phyloP scores from a whole-genome alignment of 2,113 vertebrate species.

The Lasiurus cinereus region DNA sequence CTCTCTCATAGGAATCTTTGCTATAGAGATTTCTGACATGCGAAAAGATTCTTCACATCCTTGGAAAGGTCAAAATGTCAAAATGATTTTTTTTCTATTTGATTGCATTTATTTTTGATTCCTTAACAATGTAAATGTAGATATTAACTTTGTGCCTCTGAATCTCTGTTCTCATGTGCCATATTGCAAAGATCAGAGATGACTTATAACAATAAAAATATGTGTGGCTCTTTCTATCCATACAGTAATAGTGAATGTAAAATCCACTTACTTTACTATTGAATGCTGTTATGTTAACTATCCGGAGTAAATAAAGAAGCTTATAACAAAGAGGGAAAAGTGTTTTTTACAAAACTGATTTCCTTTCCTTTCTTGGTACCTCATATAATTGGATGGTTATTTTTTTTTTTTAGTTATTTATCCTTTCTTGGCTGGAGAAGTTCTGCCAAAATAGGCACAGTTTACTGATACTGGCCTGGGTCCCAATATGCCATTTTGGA shows the following conservation, averaged over 20 bases:
- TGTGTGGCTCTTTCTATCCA: slow-evolving; percentile 63
- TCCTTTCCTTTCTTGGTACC: slow-evolving; percentile 74
- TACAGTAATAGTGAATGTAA: slow-evolving; percentile 69
- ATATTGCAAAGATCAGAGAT: slow-evolving; percentile 62
- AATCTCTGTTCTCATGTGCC: slow-evolving; percentile 73
- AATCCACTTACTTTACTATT: slow-evolving; percentile 77
- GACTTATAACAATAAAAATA: slow-evolving; percentile 66
- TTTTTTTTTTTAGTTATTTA: slow-evolving; percentile 69
- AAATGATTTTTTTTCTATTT: slow-evolving; percentile 79
- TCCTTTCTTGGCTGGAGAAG: slow-evolving; percentile 63
- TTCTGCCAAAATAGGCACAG: slow-evolving; percentile 16
- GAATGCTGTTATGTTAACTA: slow-evolving; percentile 70
- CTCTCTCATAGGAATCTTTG: slow-evolving; percentile 86
- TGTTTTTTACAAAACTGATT: slow-evolving; percentile 80
- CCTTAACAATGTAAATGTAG: slow-evolving; percentile 78
- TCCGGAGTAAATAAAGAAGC: slow-evolving; percentile 75
- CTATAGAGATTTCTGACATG: slow-evolving; percentile 83
- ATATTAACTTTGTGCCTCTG: slow-evolving; percentile 78
- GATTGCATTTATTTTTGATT: slow-evolving; percentile 83
- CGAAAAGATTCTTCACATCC: slow-evolving; percentile 75
- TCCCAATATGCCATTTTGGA: slow-evolving; percentile 67
- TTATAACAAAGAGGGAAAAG: slow-evolving; percentile 77
- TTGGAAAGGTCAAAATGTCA: slow-evolving; percentile 80
- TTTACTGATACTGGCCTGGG: slow-evolving; percentile 56
- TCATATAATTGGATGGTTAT: slow-evolving; percentile 72